Conservation (phyloP, 1,140 invertebrate genomes). For the Rhopalosiphum maidis region DNA sequence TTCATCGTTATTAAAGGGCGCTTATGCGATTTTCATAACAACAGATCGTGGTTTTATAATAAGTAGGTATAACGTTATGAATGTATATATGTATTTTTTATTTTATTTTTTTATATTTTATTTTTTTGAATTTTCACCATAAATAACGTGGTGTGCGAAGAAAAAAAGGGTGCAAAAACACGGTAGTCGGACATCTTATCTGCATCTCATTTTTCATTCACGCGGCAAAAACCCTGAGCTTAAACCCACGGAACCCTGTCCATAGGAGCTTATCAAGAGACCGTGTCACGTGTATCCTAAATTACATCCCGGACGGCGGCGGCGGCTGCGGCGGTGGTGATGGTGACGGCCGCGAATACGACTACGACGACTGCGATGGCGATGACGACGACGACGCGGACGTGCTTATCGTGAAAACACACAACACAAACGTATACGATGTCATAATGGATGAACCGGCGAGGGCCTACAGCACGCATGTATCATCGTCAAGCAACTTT, state of each 20-base stretch:
- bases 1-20: background rate
- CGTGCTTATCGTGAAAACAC: constrained; percentile 52
- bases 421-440: constrained; percentile 37
- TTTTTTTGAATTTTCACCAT: constrained; percentile 12
- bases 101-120: background rate
- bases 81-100: background rate
- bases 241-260: constrained; percentile 41
- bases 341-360: background rate
- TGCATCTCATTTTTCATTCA: constrained; percentile 57
- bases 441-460: constrained; percentile 46
- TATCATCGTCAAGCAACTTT: constrained; percentile 44
- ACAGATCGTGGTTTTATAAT: background rate
- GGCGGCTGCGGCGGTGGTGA: background rate
- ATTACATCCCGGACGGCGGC: constrained; percentile 18
- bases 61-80: background rate
- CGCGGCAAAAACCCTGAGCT: constrained; percentile 25
- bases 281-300: constrained; percentile 46
- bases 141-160: background rate
- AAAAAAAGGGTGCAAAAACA: constrained; percentile 24
- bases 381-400: background rate
- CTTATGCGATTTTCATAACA: background rate
- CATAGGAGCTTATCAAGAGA: constrained; percentile 33
- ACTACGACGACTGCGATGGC: background rate
- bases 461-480: background rate
- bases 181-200: constrained; percentile 52